Base-by-base conservation (phyloP, 1,140 invertebrate species). In the Chironomus tepperi region DNA sequence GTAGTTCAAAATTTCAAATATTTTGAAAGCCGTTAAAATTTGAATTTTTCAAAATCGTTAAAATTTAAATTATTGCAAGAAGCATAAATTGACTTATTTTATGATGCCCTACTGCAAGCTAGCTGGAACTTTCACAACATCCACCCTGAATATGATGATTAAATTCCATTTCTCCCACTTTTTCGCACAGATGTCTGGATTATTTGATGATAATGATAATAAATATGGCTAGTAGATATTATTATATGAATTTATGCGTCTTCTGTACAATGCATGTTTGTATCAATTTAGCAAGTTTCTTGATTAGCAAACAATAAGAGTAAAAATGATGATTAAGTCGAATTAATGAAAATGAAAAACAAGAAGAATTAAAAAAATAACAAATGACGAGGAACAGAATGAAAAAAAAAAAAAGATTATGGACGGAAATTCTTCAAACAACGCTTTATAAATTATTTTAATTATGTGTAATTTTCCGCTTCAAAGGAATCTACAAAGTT, bases 401-500 rank as follows among this genome's bases (percentile, higher is more conserved):
- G n/a, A n/a, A n/a, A n/a, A n/a, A 34, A 34, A 34, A 34, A 34
- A 34, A 34, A 34, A 34, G 5, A 34, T 34, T 34, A 34, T 34
- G 24, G 24, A 34, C 24, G 24, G 24, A 34, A 34, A 34, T 34
- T n/a, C 12, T 57, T 15, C 9, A 57, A 57, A 57, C 47, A n/a
- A 57, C 47, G 47, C 47, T 57, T 57, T 57, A 57, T 57, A 57
- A 57, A 34, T 34, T 34, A 34, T 34, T 34, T 34, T 34, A 34
- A 34, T 34, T 34, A 34, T 34, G 24, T 34, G 24, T 34, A 34
- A 34, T 34, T 34, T 34, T 34, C 24, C 24, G 24, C 24, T 34
- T 34, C 1, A 34, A 75, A 73, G 43, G n/a, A 78, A 75, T 74
- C 47, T 73, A 75, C 73, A 74, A 24, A 75, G 10, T 74, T 73